Percentiles rank a stretch among this genome's conserved stretches.
These are phyloP conservation scores for Cryptoprocta ferox DNA, from an alignment of 2,797 vertebrate genomes.

Conservation along the genomic window DNA sequence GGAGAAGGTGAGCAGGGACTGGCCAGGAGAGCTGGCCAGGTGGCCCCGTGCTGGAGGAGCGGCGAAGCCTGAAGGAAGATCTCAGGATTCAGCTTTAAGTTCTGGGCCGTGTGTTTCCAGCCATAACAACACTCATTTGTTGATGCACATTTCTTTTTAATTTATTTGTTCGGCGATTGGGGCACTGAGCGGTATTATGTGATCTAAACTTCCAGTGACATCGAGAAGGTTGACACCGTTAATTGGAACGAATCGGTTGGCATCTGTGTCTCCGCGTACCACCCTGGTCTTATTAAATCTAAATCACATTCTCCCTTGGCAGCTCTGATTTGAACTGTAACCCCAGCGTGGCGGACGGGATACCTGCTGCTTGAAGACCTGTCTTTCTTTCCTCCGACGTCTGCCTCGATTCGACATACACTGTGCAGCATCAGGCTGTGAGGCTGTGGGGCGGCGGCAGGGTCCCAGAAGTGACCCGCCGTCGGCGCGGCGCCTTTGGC, in stretches of 20 bases:
- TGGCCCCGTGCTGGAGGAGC: not conserved
- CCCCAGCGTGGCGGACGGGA: not conserved
- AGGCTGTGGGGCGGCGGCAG: accelerated
- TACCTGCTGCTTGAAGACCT: not conserved
- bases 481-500: accelerated
- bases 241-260: not conserved
- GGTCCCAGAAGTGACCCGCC: not conserved
- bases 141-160: not conserved
- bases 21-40: not conserved
- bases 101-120: not conserved
- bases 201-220: not conserved
- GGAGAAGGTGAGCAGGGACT: not conserved
- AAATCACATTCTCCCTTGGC: constrained; percentile 38
- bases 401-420: not conserved
- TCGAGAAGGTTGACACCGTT: not conserved
- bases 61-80: not conserved
- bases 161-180: not conserved
- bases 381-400: not conserved
- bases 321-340: constrained; percentile 43
- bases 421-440: not conserved
- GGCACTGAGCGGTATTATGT: not conserved
- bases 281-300: constrained; percentile 61
- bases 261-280: not conserved
- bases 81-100: not conserved
- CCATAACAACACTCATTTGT: not conserved